Base-by-base conservation (phyloP, 2,888 invertebrate genomes). In the Alviniconcha strummeri region DNA sequence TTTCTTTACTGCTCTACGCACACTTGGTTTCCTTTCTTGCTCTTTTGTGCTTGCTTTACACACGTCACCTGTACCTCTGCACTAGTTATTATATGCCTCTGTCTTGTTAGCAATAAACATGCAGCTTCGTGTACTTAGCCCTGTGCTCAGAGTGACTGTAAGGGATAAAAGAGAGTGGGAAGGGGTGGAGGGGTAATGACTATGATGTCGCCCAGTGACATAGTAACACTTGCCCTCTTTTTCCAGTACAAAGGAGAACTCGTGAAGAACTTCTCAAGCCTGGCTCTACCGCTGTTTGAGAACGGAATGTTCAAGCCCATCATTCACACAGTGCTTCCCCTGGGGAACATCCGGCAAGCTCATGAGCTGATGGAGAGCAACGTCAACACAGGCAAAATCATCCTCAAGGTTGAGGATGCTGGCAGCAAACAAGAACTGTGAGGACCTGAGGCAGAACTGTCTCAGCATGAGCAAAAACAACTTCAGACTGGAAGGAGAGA, bases 161-260 rank as follows among this genome's bases (percentile, higher is more conserved):
- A 36, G 36, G 36, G 36, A 36, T 36, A 36, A 36, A 36, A 36
- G 36, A 36, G 36, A 36, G 36, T 36, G 36, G 36, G 36, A 36
- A 36, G 36, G 36, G 36, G 36, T 36, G 36, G 36, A 36, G 36
- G 36, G 36, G 36, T 36, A 36, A 36, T 36, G 36, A 36, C 36
- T 36, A 36, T 36, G 36, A 36, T 36, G 36, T 36, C 36, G 3
- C 36, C 36, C 36, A 36, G 0, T 3, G 36, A 36, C 36, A 36
- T 36, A 36, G 36, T 36, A 36, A 36, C 36, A 36, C 13, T 60
- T 1, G 13, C 60, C 13, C 78, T 84, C 75, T 69, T 81, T 54
- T 87, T 90, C 82, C 91, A 94, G 93, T 94, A 93, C 86, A 94
- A 94, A 84, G 88, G 90, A 77, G 87, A 87, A 15, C 87, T 94